Base-by-base conservation (phyloP, 2,113 vertebrate genomes). In the Ia io region DNA sequence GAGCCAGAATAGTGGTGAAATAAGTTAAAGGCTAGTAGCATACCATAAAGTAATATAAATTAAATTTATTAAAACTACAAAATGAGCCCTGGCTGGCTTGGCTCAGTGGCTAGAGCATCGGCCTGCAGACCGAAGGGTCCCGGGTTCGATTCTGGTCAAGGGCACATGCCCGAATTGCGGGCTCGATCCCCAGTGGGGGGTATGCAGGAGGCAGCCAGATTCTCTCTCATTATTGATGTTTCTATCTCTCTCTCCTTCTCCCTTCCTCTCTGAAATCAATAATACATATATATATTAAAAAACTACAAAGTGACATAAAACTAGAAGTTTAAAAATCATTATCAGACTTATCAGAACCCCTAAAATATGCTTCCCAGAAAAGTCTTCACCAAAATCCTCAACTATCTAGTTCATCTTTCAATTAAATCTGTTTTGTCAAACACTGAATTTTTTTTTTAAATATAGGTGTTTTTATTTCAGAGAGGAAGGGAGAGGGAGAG, bases 371-470 rank as follows among this genome's bases (percentile, higher is more conserved):
- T 95, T 85, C 53, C 53, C 32, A 85, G 10, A 59, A 51, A 90
- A 49, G 40, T 25, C 14, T 83, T 49, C 40, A 88, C 47, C 49
- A 37, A 90, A 90, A 59, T 32, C 32, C 25, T 84, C 47, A 63
- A 51, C 11, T 85, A 69, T n/a, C 30, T 11, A 44, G 42, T 56
- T 76, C 69, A 88, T 78, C 6, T 35, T 37, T 82, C 35, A 71
- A 71, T 49, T 80, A 82, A 82, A 95, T 85, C 6, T 71, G 23
- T 96, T 91, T 78, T 61, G 53, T 74, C 30, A 65, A 89, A 65
- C 14, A 92, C 0, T 56, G 4, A 82, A 49, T 74, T n/a, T n/a
- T 90, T 88, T 65, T 65, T 16, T 30, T 5, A 12, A 28, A 61
- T 28, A 59, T 25, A 12, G 25, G 25, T 28, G 12, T 61, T 61